Conservation (phyloP, 2,797 vertebrate species). For the Sebastes itinus region DNA sequence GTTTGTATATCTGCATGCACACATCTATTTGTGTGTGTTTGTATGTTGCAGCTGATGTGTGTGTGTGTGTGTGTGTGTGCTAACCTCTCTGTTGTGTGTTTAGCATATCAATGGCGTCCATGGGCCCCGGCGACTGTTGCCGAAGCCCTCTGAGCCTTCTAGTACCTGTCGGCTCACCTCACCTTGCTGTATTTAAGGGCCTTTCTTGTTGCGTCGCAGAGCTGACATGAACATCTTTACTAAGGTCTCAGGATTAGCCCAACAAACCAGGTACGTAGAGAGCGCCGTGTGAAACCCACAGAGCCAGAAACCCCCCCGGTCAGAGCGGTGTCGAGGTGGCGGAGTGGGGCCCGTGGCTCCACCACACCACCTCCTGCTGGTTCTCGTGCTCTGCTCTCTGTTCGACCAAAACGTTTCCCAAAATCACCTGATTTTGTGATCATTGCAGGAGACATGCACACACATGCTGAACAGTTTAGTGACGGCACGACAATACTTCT, state of each 20-base stretch:
- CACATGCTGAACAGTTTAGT: neutral
- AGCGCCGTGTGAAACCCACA: conserved; percentile 13
- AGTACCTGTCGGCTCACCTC: conserved; percentile 63
- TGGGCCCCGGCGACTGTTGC: conserved; percentile 53
- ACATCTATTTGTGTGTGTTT: conserved; percentile 18
- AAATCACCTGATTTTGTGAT: conserved; percentile 38
- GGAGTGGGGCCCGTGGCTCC: conserved; percentile 1
- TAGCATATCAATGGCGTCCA: conserved; percentile 82
- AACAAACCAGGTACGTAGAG: conserved; percentile 85
- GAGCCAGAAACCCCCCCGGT: neutral
- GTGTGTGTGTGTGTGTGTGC: neutral
- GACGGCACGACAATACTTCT: neutral
- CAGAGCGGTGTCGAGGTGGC: neutral
- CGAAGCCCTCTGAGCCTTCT: conserved; percentile 79
- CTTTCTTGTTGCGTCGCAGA: conserved; percentile 70
- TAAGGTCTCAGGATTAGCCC: conserved; percentile 83
- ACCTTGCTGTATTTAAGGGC: conserved; percentile 80
- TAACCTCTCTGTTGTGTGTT: conserved; percentile 51
- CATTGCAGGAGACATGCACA: conserved; percentile 1
- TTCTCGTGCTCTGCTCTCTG: conserved; percentile 11
- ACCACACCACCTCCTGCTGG: conserved; percentile 19
- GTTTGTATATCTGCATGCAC: conserved; percentile 35
- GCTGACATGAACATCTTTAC: conserved; percentile 88
- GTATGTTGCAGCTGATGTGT: conserved; percentile 23
- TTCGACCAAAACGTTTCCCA: conserved; percentile 23